Evolutionary conservation across 2,797 vertebrate genomes (phyloP).

Genomic region (Lateolabrax maculatus): DNA sequence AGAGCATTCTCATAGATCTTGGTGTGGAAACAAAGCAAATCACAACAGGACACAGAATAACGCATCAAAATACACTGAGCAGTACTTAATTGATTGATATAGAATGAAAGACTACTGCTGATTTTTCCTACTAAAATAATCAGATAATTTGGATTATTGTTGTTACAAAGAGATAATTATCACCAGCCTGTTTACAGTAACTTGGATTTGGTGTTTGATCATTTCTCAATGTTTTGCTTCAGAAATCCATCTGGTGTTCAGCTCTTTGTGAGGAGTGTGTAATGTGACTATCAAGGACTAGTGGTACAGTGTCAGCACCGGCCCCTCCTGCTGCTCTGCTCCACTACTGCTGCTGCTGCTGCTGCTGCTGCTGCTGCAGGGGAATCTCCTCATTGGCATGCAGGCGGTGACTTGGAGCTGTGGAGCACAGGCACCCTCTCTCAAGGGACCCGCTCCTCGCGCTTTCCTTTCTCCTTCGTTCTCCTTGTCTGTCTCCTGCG

Average conservation of each 20-base stretch:
- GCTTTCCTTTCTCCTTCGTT: conserved; percentile 72
- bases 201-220: conserved; percentile 21
- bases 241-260: conserved; percentile 40
- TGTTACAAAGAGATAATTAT: conserved; percentile 13
- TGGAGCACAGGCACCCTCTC: conserved; percentile 81
- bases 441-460: conserved; percentile 76
- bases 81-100: not conserved
- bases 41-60: not conserved
- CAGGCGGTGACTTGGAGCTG: conserved; percentile 77
- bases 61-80: not conserved
- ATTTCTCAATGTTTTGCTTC: conserved; percentile 21
- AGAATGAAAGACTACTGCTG: not conserved
- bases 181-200: conserved; percentile 18
- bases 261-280: conserved; percentile 60
- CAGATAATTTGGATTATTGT: not conserved
- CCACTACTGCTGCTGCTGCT: conserved; percentile 40
- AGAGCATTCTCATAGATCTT: not conserved
- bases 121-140: not conserved
- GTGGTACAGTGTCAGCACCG: conserved; percentile 65
- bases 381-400: conserved; percentile 88
- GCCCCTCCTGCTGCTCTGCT: conserved; percentile 69
- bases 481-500: conserved; percentile 69
- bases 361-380: conserved; percentile 73
- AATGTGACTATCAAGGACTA: conserved; percentile 69
- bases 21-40: not conserved